Percentiles rank a stretch among this genome's conserved stretches.
Conservation (phyloP, 1,140 invertebrate genomes). For the Hylyphantes graminicola region DNA sequence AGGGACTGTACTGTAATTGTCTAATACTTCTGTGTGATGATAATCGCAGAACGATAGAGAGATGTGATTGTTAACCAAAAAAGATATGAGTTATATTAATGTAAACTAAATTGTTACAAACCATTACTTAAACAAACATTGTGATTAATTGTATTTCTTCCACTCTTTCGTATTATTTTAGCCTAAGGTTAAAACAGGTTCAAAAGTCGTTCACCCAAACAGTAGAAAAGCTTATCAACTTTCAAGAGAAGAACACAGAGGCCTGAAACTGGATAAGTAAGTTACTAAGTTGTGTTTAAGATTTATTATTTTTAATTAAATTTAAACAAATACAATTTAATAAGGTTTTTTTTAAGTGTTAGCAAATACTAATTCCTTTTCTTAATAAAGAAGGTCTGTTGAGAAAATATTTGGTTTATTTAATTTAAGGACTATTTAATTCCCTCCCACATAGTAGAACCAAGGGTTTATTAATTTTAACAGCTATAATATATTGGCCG, state of each 20-base stretch:
- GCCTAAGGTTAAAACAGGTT: constrained; percentile 28
- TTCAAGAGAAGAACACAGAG: constrained; percentile 12
- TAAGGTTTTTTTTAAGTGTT: too few species aligned
- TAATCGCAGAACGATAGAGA: neutral
- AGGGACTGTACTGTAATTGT: too few species aligned
- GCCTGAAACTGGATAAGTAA: constrained; percentile 4
- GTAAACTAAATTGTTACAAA: neutral
- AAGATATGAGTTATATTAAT: neutral
- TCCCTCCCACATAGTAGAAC: too few species aligned
- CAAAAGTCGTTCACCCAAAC: constrained; percentile 26
- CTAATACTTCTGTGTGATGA: neutral
- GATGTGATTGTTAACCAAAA: neutral
- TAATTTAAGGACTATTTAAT: too few species aligned
- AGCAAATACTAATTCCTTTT: too few species aligned
- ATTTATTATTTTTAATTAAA: too few species aligned
- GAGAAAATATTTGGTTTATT: too few species aligned
- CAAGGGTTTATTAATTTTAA: too few species aligned
- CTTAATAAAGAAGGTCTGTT: too few species aligned
- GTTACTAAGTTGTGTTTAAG: neutral
- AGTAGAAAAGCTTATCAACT: constrained; percentile 37
- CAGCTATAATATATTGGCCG: too few species aligned
- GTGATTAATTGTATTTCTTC: neutral
- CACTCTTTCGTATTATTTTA: neutral
- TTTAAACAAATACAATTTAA: too few species aligned
- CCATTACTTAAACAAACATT: neutral